Evolutionary conservation across 2,113 vertebrate species (phyloP), one percentile per base, ranked within the genome.

Genomic region (Triplophysa tibetana): DNA sequence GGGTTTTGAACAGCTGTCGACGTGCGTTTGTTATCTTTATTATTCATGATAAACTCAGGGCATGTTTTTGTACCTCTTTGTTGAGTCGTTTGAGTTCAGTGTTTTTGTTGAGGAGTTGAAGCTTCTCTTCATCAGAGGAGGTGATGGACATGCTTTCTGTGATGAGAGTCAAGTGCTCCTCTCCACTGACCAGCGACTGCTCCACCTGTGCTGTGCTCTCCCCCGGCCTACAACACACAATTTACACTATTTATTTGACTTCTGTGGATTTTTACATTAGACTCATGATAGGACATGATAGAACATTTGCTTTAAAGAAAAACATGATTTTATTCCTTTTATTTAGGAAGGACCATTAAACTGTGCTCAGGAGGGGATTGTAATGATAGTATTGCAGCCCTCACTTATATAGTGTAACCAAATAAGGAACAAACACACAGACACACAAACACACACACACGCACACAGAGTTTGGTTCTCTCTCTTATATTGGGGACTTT

Each of bases 61-160:
- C 14, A 11, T 52, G 68, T 7, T 13, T 52, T 33, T 73, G 70
- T 85, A 94, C 93, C 92, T 95, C 93, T 86, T 92, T 92, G 89
- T 93, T 93, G 81, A 91, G 84, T 77, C 89, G 83, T 23, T 91
- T 89, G 1, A 92, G 90, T 84, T 93, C 93, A 0, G 92, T 91
- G 90, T 91, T 94, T 85, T 83, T 93, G 88, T 93, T 92, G 60
- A 94, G 91, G 16, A 94, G 90, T 82, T 91, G 89, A 73, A 94
- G 88, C 73, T 94, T 94, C 83, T 94, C 92, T 82, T 94, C 91
- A 75, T 94, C 92, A 0, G 86, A 89, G 13, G 89, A 93, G 72
- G 92, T 94, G 82, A 93, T 90, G 3, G 90, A 91, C 90, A 93
- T 92, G 75, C 92, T 95, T 76, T 94, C 94, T 0, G 93, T 92